A percentile compares a stretch with the other conserved stretches of the same genome.
phyloP scores from a whole-genome alignment of 2,797 vertebrate genomes.

The Zalophus californianus region DNA sequence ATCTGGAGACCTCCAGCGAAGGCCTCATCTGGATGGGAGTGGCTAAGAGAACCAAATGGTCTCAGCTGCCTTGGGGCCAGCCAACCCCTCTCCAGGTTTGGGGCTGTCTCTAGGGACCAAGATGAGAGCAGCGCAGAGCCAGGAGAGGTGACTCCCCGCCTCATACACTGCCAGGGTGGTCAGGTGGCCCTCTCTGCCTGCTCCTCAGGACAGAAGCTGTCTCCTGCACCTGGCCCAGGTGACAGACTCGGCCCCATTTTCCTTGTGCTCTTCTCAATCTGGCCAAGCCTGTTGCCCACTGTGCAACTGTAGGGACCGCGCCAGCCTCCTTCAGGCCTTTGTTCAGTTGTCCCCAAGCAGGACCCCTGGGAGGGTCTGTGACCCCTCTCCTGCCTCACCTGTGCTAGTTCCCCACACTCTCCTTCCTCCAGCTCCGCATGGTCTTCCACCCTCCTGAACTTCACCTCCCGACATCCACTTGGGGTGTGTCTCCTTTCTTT shows the following conservation, averaged over 20 bases:
- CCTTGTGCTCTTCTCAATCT: not conserved
- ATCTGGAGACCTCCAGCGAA: not conserved
- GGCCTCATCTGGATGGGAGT: not conserved
- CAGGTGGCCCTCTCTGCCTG: not conserved
- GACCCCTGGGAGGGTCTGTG: not conserved
- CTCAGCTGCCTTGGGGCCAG: not conserved
- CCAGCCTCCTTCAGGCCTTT: not conserved
- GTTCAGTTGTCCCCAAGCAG: too few relatives aligned
- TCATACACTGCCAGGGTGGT: not conserved
- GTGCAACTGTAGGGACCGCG: not conserved
- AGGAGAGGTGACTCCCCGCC: not conserved
- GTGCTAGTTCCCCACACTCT: not conserved
- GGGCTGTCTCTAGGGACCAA: not conserved
- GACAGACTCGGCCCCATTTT: not conserved
- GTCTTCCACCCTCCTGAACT: too few relatives aligned
- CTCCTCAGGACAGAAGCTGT: not conserved
- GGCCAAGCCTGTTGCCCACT: not conserved
- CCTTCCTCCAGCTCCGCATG: not conserved
- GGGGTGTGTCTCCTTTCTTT: not conserved
- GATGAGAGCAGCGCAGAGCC: not conserved
- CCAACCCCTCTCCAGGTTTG: not conserved
- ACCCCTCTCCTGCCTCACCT: not conserved
- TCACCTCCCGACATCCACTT: rapidly evolving
- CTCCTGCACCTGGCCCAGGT: not conserved
- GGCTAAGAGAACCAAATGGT: not conserved